phyloP scores from a whole-genome alignment of 2,113 vertebrate genomes.

The Dipodomys spectabilis region DNA sequence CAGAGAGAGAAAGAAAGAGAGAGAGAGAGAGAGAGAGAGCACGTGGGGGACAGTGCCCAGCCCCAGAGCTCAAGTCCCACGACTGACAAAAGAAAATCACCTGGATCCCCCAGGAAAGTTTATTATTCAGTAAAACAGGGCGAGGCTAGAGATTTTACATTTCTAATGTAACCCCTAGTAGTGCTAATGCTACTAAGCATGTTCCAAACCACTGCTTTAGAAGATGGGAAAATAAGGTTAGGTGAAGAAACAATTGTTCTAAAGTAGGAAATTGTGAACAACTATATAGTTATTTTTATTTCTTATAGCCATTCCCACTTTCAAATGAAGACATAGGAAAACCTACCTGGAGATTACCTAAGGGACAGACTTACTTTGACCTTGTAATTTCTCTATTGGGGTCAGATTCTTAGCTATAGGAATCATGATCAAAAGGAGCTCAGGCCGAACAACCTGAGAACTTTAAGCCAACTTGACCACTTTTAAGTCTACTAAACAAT shows the following conservation, averaged over 20 bases:
- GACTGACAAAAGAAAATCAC: no score
- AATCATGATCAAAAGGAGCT: background rate
- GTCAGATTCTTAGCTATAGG: background rate
- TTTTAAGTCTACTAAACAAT: conserved; percentile 15
- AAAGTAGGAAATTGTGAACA: background rate
- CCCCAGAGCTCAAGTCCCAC: no score
- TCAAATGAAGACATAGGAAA: background rate
- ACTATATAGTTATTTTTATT: background rate
- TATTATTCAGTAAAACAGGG: background rate
- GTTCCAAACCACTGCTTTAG: conserved; percentile 13
- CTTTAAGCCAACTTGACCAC: conserved; percentile 22
- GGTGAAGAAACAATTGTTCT: background rate
- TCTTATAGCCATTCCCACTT: background rate
- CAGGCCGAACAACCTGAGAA: background rate
- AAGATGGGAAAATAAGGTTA: background rate
- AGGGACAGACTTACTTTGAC: background rate
- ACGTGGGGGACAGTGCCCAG: no score
- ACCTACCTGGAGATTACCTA: background rate
- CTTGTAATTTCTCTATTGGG: background rate
- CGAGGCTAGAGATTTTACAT: background rate
- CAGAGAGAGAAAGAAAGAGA: no score
- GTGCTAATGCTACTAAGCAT: background rate
- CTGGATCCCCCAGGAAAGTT: background rate
- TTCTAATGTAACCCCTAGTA: background rate
- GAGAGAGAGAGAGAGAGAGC: no score